A percentile compares a stretch with the other conserved stretches of the same genome.
Evolutionary conservation across 2,888 invertebrate genomes (phyloP).

Genomic region (Drosophila kanekoi): DNA sequence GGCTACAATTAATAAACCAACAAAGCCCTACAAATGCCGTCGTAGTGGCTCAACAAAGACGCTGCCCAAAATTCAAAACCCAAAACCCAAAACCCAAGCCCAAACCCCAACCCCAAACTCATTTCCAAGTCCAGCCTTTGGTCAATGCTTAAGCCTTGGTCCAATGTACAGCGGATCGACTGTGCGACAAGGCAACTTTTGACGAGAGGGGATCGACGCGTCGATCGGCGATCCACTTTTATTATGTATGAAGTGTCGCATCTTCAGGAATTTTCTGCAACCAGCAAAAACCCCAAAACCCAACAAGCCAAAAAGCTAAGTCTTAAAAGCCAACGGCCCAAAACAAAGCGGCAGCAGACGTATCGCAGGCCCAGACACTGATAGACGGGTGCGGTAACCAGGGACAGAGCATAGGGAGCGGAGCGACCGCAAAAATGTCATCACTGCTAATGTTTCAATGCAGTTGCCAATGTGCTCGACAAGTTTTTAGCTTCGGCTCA

Average conservation of each 20-base stretch:
- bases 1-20: slow-evolving; percentile 76
- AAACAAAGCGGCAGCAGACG: slow-evolving; percentile 50
- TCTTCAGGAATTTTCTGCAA: slow-evolving; percentile 67
- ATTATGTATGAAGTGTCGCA: slow-evolving; percentile 81
- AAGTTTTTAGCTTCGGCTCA: slow-evolving; percentile 55
- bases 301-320: slow-evolving; percentile 36
- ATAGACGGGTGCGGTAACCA: slow-evolving; percentile 26
- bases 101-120: slow-evolving; percentile 1
- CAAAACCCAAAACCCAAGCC: slow-evolving; percentile 11
- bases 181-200: slow-evolving; percentile 39
- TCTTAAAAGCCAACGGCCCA: slow-evolving; percentile 38
- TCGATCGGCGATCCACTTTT: slow-evolving; percentile 65
- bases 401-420: neutral
- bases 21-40: slow-evolving; percentile 75
- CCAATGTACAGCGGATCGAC: slow-evolving; percentile 51
- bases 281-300: slow-evolving; percentile 33
- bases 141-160: slow-evolving; percentile 36
- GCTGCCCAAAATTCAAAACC: slow-evolving; percentile 19
- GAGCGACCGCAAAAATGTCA: slow-evolving; percentile 83
- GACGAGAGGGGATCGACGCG: slow-evolving; percentile 39
- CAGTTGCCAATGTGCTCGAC: slow-evolving; percentile 61
- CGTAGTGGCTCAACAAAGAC: slow-evolving; percentile 45
- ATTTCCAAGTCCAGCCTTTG: slow-evolving; percentile 22
- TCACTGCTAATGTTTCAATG: slow-evolving; percentile 84
- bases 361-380: slow-evolving; percentile 44